Conservation (phyloP, 2,113 vertebrate genomes). For the Gallinago jamesoni region DNA sequence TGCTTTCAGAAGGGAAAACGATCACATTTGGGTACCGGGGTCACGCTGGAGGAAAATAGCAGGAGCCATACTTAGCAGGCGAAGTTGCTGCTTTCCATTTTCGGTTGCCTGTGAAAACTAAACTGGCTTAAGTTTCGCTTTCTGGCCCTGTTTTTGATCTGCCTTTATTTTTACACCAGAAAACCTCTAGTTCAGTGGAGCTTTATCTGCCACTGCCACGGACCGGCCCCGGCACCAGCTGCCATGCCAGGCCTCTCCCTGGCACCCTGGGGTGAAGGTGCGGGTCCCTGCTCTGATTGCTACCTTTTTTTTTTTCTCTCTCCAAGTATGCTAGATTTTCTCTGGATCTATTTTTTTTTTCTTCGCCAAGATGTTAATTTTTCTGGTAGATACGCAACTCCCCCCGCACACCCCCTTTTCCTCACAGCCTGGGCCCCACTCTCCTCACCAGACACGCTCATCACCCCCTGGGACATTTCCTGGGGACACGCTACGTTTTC, state of each 20-base stretch:
- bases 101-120: neutral
- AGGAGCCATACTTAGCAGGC: neutral
- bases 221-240: neutral
- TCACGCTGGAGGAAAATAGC: neutral
- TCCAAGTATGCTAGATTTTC: neutral
- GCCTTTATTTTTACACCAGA: neutral
- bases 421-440: neutral
- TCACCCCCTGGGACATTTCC: accelerated
- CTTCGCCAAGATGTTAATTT: accelerated
- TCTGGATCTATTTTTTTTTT: accelerated
- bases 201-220: neutral
- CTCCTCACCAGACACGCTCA: accelerated
- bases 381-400: accelerated
- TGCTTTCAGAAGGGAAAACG: neutral
- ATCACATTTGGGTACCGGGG: neutral
- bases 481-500: accelerated
- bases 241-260: neutral
- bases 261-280: no score
- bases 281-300: neutral
- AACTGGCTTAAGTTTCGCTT: neutral
- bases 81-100: neutral
- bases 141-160: neutral
- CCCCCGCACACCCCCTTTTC: accelerated
- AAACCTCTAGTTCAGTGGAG: neutral
- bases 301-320: neutral